These are phyloP conservation scores for Tetragonula clypearis DNA, from an alignment of 1,140 invertebrate species.

Conservation along the genomic window DNA sequence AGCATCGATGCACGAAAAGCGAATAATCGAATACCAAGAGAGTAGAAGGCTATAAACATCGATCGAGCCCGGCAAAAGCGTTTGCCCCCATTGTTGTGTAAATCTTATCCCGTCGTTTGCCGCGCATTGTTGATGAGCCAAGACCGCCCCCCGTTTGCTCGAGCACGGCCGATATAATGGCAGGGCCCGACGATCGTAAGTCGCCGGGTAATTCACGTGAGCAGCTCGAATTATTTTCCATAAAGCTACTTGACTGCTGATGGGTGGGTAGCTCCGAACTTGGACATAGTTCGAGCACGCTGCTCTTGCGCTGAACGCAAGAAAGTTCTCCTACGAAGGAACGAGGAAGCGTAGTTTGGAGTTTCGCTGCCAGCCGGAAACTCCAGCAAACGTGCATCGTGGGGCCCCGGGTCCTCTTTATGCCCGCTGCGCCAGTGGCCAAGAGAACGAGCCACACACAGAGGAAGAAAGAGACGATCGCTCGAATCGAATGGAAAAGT, in stretches of 20 bases:
- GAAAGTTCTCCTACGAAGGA: conserved; percentile 25
- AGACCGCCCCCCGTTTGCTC: not conserved
- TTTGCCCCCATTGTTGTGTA: not conserved
- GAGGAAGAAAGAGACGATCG: not conserved
- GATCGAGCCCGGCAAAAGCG: not conserved
- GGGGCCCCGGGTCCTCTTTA: not conserved
- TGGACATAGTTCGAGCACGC: conserved; percentile 21
- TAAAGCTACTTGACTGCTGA: conserved; percentile 34
- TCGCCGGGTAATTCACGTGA: conserved; percentile 17
- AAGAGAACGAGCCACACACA: not conserved
- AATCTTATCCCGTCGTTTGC: not conserved
- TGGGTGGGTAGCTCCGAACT: not conserved
- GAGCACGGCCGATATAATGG: not conserved
- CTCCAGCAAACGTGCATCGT: conserved; percentile 29
- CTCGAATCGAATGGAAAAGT: not conserved
- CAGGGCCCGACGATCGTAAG: not conserved
- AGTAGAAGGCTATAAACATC: not conserved
- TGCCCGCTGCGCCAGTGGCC: not conserved
- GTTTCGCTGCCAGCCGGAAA: conserved; percentile 14
- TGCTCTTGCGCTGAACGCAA: conserved; percentile 19
- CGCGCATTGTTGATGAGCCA: not conserved
- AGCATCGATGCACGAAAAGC: not conserved
- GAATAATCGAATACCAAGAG: conserved; percentile 1
- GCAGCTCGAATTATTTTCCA: conserved; percentile 47
- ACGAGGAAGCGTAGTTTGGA: conserved; percentile 28